Base-by-base conservation (phyloP, 2,113 vertebrate genomes). In the Hylia prasina region DNA sequence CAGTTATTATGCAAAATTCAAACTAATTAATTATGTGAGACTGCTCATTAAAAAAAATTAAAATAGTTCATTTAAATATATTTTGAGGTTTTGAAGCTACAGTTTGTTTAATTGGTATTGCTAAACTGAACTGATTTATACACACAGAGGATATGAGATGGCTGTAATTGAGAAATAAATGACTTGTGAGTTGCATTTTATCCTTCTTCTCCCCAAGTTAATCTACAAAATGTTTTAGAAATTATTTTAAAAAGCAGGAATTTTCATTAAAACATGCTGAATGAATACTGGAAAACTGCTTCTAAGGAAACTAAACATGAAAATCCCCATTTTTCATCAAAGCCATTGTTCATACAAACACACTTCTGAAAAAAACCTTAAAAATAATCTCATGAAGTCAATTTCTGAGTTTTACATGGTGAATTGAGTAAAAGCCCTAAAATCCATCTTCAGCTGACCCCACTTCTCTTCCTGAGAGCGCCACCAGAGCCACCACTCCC, bases 61-160 rank as follows among this genome's bases (percentile, higher is more conserved):
- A 94, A 88, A 47, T 42, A 58, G 90, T 93, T 90, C 9, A 56
- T 90, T 48, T 50, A 91, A 93, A 95, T 51, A 78, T n/a, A 53
- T 85, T 70, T 50, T 60, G 57, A 93, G 56, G 77, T 19, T 63
- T 82, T 91, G 88, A 94, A 79, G 50, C 16, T 42, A 64, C 35
- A 17, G 78, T 88, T 95, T 80, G 15, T 58, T 93, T 86, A 88
- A 93, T 81, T 60, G 21, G 25, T 31, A 33, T 28, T 35, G 44
- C 68, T 89, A 56, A 93, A 87, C 53, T 48, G 64, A 57, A 56
- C 33, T 71, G 88, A 87, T 82, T 89, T 75, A 78, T 48, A 37
- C 18, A 33, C 37, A 33, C 8, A 31, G 42, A 86, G 27, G 35
- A 33, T 82, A 76, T 72, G 70, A 89, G 56, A 73, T 50, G 30